Evolutionary conservation across 2,113 vertebrate species (phyloP), one percentile per base, ranked within the genome.

Genomic region (human): DNA sequence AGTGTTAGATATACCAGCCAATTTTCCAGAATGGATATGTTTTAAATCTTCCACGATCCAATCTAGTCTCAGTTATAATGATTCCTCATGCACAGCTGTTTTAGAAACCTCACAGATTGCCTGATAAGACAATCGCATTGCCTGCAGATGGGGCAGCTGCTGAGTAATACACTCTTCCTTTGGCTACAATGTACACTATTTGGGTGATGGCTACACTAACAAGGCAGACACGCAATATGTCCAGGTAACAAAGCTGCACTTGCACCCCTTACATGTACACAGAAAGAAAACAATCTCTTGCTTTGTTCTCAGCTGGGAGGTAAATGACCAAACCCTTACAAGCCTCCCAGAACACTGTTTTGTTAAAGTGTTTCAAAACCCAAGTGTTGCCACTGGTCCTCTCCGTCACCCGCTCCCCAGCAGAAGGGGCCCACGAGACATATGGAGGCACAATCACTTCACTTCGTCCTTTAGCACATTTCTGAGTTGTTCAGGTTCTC

Each of bases 81-180:
- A 7, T 14, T 13, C 11, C n/a, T 43, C 13, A 0, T 1, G 8
- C 17, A 4, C 45, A 61, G 1, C 57, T 35, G 32, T 12, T 16
- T 48, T 2, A 35, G 89, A 75, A 40, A 8, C 27, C 35, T 35
- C 55, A 61, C 9, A 1, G 35, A 7, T 20, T 17, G 48, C 40
- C n/a, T 23, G 6, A 1, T 6, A 20, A 70, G 40, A 30, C 0
- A 0, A 22, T 20, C 0, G 0, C 12, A 13, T 79, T 12, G 18
- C 43, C 30, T 43, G 30, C 13, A 3, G 35, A 25, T 8, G 30
- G 68, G 59, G 27, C 23, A 20, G 45, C 18, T 32, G 11, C 10
- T 27, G 6, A 48, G 50, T 25, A 14, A 73, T 5, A 25, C 5
- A 22, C 18, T 23, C 30, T 2, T 35, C 23, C 91, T 25, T 64